Evolutionary conservation across 2,888 invertebrate species (phyloP).

Genomic region (Oegoconia quadripuncta): DNA sequence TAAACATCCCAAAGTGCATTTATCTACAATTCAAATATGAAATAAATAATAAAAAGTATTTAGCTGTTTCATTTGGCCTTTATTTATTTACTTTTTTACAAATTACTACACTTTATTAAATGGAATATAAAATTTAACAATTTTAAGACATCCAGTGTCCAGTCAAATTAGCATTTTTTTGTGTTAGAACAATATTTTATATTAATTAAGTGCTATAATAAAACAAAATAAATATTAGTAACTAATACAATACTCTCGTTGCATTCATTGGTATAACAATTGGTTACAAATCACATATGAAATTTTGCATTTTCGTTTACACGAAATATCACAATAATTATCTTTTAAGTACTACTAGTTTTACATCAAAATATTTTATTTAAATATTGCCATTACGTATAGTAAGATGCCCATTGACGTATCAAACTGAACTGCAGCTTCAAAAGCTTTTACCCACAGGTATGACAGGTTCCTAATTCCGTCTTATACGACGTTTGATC

Average conservation of each 20-base stretch:
- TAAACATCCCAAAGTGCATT: conserved; percentile 55
- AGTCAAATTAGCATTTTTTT: conserved; percentile 2
- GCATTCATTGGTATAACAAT: conserved; percentile 40
- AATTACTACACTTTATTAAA: background rate
- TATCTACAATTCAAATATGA: conserved; percentile 42
- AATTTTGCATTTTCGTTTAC: conserved; percentile 19
- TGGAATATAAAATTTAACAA: background rate
- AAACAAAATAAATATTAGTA: conserved; percentile 12
- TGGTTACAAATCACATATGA: conserved; percentile 27
- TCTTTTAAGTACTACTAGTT: too few species aligned
- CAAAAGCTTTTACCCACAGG: too few species aligned
- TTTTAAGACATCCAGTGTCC: conserved; percentile 1
- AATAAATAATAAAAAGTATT: conserved; percentile 31
- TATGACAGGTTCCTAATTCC: too few species aligned
- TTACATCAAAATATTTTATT: background rate
- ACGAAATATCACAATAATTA: conserved; percentile 41
- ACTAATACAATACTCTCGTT: conserved; percentile 29
- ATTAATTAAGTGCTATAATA: background rate
- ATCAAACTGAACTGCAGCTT: background rate
- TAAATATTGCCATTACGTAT: background rate
- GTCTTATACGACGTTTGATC: too few species aligned
- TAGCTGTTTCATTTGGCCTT: conserved; percentile 30
- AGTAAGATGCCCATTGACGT: background rate
- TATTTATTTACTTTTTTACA: conserved; percentile 18
- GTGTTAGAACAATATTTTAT: background rate